Base-by-base conservation (phyloP, 2,797 vertebrate genomes). In the Kryptolebias ocellatus region DNA sequence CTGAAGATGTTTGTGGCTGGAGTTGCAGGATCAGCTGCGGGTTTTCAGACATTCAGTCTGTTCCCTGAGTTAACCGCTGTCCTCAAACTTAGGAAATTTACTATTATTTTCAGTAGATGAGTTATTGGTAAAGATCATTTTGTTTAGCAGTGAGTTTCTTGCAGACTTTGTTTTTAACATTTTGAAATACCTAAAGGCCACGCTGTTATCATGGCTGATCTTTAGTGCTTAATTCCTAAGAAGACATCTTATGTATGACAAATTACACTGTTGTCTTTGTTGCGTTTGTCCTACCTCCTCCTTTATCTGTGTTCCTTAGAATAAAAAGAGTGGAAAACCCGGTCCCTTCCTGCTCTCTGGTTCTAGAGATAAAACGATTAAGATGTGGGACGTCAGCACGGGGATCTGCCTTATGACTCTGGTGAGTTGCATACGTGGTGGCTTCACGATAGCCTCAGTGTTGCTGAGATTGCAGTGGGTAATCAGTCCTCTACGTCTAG, bases 361-460 rank as follows among this genome's bases (percentile, higher is more conserved):
- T 84, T 99, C 98, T 85, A 97, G 98, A 95, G 98, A 99, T 94
- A 99, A 99, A 94, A 99, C 97, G 67, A 99, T 99, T 90, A 99
- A 99, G 95, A 98, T 99, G 97, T 99, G 98, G 98, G 98, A 99
- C 24, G 96, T 99, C 90, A 97, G 96, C 94, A 99, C 85, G 89
- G 97, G 98, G 93, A 97, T 99, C 94, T 99, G 98, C 95, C 95
- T 99, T 93, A 99, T 99, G 97, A 99, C 98, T 83, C 94, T 99
- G 87, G 98, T 98, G 90, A 95, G 96, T 83, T 28, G 14, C 37
- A 3, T 10, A 28, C 44, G 24, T 12, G 2, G 16, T 44, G 11
- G 6, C 67, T 7, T 37, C 37, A 15, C 17, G 31, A 5, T 12
- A 27, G 15, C 17, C 31, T 61, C 9, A 0, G 15, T 47, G 24